Evolutionary conservation across 2,888 invertebrate genomes (phyloP), one percentile per base, ranked within the genome.

Genomic region (Anarsia innoxiella): DNA sequence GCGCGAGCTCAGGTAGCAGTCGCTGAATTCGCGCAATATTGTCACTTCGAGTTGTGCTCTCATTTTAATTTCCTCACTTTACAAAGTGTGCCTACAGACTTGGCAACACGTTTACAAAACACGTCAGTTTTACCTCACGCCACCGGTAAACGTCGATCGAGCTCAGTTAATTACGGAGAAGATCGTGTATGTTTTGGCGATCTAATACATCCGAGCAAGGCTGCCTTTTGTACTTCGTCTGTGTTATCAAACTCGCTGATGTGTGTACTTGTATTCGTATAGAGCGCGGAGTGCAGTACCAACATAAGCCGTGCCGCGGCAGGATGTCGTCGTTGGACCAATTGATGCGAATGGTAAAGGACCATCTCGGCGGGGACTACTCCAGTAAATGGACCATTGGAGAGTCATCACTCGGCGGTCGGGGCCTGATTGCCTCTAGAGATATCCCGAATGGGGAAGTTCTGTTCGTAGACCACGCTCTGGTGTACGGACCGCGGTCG

Each of bases 401-500:
- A 35, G 72, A 85, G 45, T 92, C 93, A 0, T 53, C 71, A 11
- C 60, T 90, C 4, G 88, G 90, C 29, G 93, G 93, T 4, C 88
- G 92, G 12, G 93, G 93, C 2, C 63, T 94, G 1, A 87, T 93
- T 49, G 91, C 93, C 11, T 87, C 78, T 2, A 84, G 88, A 44
- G 88, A 92, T 56, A 89, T 93, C 27, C 65, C 74, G 39, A 62
- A 83, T 16, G 92, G 92, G 25, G 92, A 93, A 66, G 66, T 91
- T 16, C 87, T 94, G 34, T 93, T 91, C 57, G 80, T 86, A 8
- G 94, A 94, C 62, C 82, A 78, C 36, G 90, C 94, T 1, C 67
- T 94, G 28, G 79, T 93, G 27, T 67, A 88, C 33, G 93, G 94
- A 0, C 92, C 93, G 0, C 87, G 91, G 30, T 83, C 87, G 23